Evolutionary conservation across 2,797 vertebrate species (phyloP).

Genomic region (Coreius guichenoti): DNA sequence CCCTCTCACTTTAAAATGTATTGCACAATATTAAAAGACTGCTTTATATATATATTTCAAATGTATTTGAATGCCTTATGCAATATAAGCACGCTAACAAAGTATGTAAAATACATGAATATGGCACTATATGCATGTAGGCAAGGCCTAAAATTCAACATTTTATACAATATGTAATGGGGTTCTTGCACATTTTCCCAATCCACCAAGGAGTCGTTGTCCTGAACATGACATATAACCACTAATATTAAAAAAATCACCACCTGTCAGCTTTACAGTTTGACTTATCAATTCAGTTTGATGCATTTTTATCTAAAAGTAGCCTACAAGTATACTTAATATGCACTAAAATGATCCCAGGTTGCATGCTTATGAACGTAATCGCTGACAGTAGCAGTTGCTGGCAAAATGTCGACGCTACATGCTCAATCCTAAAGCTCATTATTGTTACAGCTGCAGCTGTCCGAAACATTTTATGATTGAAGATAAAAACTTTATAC

Average conservation of each 20-base stretch:
- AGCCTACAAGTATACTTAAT: not conserved
- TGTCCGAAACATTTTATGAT: conserved; percentile 39
- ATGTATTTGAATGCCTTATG: not conserved
- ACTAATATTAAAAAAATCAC: not conserved
- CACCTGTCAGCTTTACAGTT: not conserved
- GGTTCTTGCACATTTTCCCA: not conserved
- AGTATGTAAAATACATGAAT: not conserved
- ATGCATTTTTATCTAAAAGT: not conserved
- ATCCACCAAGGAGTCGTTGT: not conserved
- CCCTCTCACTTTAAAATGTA: not conserved
- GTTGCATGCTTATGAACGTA: not conserved
- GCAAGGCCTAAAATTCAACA: not conserved
- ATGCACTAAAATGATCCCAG: not conserved
- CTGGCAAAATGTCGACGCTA: conserved; percentile 7
- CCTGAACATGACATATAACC: not conserved
- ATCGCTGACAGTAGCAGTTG: conserved; percentile 47
- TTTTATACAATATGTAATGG: not conserved
- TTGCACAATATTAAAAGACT: not conserved
- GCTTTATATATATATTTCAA: too few species aligned
- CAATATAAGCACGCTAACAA: not conserved
- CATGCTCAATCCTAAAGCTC: conserved; percentile 13
- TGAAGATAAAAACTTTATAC: conserved; percentile 42
- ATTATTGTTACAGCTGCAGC: conserved; percentile 48
- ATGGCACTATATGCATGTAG: too few species aligned
- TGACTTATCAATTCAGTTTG: not conserved